Percentiles rank a stretch among this genome's conserved stretches.
phyloP scores from a whole-genome alignment of 2,797 vertebrate species.

The Sardinella longiceps region DNA sequence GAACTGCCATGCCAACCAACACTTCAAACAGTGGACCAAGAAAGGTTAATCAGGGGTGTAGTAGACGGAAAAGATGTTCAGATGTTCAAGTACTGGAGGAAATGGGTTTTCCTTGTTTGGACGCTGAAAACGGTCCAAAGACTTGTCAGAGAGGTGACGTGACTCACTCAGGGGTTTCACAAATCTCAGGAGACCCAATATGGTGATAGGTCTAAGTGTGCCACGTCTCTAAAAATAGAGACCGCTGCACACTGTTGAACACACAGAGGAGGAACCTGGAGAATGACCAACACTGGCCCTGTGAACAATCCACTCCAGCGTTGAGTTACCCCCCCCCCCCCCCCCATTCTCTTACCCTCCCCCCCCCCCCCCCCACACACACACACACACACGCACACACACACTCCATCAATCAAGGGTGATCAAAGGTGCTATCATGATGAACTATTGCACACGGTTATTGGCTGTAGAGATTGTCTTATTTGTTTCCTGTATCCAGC shows the following conservation, averaged over 20 bases:
- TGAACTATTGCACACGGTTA: background rate
- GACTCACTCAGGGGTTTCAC: conserved; percentile 53
- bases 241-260: conserved; percentile 28
- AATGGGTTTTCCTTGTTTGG: background rate
- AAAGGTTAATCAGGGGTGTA: conserved; percentile 25
- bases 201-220: conserved; percentile 35
- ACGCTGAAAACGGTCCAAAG: background rate
- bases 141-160: conserved; percentile 32
- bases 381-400: background rate
- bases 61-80: background rate
- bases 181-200: conserved; percentile 50
- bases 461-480: background rate
- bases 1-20: conserved; percentile 2
- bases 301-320: conserved; percentile 28
- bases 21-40: conserved; percentile 26
- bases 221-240: conserved; percentile 31
- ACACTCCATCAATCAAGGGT: background rate
- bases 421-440: conserved; percentile 7
- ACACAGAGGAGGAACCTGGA: conserved; percentile 40
- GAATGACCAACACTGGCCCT: conserved; percentile 27
- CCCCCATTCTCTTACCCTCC: background rate
- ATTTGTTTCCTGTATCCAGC: background rate
- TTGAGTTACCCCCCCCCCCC: background rate
- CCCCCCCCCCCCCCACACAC: background rate
- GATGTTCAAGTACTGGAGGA: background rate